Evolutionary conservation across 2,113 vertebrate species (phyloP).

Genomic region (Semnopithecus entellus): DNA sequence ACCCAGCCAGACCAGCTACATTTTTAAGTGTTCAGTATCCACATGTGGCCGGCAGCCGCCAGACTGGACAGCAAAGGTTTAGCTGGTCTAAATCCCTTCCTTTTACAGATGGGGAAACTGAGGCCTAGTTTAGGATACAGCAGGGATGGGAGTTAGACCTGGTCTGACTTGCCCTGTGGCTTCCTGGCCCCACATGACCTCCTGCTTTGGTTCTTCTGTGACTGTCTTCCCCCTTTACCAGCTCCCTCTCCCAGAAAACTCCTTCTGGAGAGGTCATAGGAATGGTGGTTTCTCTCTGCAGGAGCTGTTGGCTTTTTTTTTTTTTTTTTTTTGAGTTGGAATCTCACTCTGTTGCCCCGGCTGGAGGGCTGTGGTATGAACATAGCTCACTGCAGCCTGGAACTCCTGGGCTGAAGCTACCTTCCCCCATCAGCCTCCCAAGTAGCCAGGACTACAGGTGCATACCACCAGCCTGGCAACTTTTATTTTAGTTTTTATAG

Average conservation of each 20-base stretch:
- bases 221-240: neutral
- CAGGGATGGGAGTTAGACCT: neutral
- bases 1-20: too few relatives aligned
- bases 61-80: neutral
- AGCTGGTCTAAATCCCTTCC: neutral
- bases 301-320: neutral
- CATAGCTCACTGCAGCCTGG: too few relatives aligned
- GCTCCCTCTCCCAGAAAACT: neutral
- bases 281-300: neutral
- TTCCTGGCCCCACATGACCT: accelerated
- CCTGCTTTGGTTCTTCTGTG: neutral
- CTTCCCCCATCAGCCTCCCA: too few relatives aligned
- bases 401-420: too few relatives aligned
- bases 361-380: too few relatives aligned
- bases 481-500: too few relatives aligned
- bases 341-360: too few relatives aligned
- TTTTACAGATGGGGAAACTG: neutral
- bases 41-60: neutral
- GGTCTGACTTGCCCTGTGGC: neutral
- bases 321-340: too few relatives aligned
- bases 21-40: neutral
- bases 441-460: too few relatives aligned
- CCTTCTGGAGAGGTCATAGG: neutral
- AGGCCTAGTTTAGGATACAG: neutral
- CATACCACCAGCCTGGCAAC: too few relatives aligned